Percentiles rank a stretch among this genome's conserved stretches.
These are phyloP conservation scores for Leptobrachium ailaonicum DNA, from an alignment of 2,113 vertebrate genomes.

Conservation along the genomic window DNA sequence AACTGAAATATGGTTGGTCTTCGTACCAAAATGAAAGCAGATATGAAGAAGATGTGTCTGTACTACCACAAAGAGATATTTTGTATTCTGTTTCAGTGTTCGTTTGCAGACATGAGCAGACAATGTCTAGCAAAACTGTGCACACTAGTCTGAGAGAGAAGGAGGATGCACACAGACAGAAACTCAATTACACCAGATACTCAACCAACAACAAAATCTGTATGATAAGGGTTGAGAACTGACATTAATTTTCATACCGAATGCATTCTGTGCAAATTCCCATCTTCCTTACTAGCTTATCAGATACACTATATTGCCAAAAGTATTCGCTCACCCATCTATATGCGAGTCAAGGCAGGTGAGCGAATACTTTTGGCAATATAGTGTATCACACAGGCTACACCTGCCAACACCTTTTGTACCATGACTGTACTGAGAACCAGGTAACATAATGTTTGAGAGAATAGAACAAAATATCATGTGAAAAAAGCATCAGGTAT, in stretches of 20 bases:
- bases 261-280: background rate
- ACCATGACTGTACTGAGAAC: too few relatives aligned
- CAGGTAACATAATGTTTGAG: too few relatives aligned
- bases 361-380: too few relatives aligned
- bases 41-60: background rate
- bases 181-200: background rate
- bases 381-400: too few relatives aligned
- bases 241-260: background rate
- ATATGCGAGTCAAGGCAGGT: too few relatives aligned
- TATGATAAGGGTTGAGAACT: background rate
- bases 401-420: too few relatives aligned
- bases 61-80: background rate
- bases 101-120: conserved; percentile 29
- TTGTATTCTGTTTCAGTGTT: conserved; percentile 14
- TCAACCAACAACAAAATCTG: background rate
- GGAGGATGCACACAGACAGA: conserved; percentile 13
- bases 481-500: too few relatives aligned
- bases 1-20: too few relatives aligned
- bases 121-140: conserved; percentile 25
- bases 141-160: conserved; percentile 27
- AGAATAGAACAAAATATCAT: too few relatives aligned
- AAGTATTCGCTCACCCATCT: too few relatives aligned
- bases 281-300: background rate
- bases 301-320: too few relatives aligned
- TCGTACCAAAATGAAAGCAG: background rate